Evolutionary conservation across 2,113 vertebrate genomes (phyloP).

Genomic region (Irena cyanogastra): DNA sequence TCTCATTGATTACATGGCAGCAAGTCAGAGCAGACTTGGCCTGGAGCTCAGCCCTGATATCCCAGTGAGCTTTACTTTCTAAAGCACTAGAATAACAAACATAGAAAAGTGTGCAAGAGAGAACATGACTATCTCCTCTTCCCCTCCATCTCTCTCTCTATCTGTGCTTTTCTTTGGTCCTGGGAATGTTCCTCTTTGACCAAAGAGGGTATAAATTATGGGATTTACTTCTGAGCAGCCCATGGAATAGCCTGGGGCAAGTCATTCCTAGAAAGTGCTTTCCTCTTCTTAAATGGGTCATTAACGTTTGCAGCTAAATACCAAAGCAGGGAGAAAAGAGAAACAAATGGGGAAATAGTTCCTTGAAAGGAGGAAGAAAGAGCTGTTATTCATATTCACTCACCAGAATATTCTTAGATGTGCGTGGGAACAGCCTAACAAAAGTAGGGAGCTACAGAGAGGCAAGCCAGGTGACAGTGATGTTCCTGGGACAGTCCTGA

Average conservation of each 20-base stretch:
- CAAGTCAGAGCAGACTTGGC: not conserved
- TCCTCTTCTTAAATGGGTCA: not conserved
- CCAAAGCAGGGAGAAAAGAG: not conserved
- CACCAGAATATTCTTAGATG: constrained; percentile 38
- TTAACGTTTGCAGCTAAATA: not conserved
- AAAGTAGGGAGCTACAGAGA: constrained; percentile 10
- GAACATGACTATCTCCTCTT: not conserved
- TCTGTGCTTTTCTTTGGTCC: not conserved
- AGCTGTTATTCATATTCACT: not conserved
- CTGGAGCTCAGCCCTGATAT: not conserved
- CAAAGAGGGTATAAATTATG: not conserved
- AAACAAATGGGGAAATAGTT: constrained; percentile 6
- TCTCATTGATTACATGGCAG: not conserved
- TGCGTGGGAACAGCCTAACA: constrained; percentile 18
- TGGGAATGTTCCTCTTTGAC: not conserved
- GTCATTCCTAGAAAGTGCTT: not conserved
- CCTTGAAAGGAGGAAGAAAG: constrained; percentile 32
- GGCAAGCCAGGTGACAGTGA: not conserved
- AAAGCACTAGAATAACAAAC: not conserved
- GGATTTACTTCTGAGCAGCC: constrained; percentile 6
- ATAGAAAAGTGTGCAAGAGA: not conserved
- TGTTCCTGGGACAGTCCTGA: not conserved
- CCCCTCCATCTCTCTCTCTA: not conserved
- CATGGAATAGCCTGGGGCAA: not conserved
- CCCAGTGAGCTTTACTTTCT: not conserved